These are phyloP conservation scores for Jordanella pulchra DNA, from an alignment of 2,797 vertebrate species.

Conservation along the genomic window DNA sequence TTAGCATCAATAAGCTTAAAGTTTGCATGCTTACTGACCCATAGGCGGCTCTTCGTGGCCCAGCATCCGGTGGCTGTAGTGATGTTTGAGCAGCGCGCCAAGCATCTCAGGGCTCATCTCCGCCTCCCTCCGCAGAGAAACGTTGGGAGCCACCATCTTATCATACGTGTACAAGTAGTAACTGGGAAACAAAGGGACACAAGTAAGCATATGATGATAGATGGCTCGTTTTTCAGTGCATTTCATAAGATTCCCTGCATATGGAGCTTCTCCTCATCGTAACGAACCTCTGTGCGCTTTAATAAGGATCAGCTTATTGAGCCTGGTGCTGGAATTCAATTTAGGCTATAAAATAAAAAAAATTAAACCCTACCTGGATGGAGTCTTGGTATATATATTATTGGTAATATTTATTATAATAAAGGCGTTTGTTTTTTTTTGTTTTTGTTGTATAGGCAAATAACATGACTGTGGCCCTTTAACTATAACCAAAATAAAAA, in stretches of 20 bases:
- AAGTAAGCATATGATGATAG: background rate
- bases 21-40: slow-evolving; percentile 66
- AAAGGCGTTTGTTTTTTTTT: no score
- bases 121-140: slow-evolving; percentile 82
- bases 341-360: no score
- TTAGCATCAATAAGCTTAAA: background rate
- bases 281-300: no score
- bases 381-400: no score
- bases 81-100: slow-evolving; percentile 79
- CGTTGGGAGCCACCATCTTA: slow-evolving; percentile 96
- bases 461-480: no score
- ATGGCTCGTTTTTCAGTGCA: background rate
- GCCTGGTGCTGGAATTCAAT: no score
- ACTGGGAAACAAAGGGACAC: slow-evolving; percentile 67
- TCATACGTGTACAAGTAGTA: slow-evolving; percentile 97
- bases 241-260: background rate
- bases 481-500: no score
- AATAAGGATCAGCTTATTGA: no score
- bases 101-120: slow-evolving; percentile 77
- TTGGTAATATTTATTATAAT: no score
- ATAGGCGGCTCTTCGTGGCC: slow-evolving; percentile 70
- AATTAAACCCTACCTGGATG: no score
- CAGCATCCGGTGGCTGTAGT: slow-evolving; percentile 72
- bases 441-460: no score
- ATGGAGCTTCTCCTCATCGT: background rate